A percentile compares a stretch with the other conserved stretches of the same genome.
Evolutionary conservation across 2,888 invertebrate genomes (phyloP).

Genomic region (Watsonalla binaria): DNA sequence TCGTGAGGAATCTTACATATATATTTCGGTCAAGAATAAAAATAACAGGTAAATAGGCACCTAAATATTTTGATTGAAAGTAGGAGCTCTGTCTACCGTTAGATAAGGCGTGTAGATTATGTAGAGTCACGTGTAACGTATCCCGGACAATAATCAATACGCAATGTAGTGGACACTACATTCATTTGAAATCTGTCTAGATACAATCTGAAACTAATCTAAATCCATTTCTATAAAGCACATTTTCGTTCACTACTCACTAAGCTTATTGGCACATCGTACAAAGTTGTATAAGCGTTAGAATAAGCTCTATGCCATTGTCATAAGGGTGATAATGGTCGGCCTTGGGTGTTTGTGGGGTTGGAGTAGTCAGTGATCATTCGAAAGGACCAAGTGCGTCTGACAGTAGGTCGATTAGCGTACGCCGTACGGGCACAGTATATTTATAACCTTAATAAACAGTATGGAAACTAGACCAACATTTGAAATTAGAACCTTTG

Average conservation of each 20-base stretch:
- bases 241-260: conserved; percentile 6
- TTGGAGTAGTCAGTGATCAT: conserved; percentile 39
- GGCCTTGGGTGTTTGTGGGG: neutral
- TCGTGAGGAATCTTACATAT: no score
- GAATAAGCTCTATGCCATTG: conserved; percentile 1
- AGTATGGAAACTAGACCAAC: no score
- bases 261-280: conserved; percentile 5
- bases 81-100: no score
- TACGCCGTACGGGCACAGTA: conserved; percentile 41
- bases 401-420: conserved; percentile 68
- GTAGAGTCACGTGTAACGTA: conserved; percentile 1
- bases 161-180: conserved; percentile 4
- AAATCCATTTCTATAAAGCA: conserved; percentile 8
- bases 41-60: no score
- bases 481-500: no score
- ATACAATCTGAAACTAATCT: conserved; percentile 12
- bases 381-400: conserved; percentile 60
- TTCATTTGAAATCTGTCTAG: conserved; percentile 14
- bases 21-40: no score
- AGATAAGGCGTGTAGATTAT: neutral
- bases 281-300: conserved; percentile 8
- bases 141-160: conserved; percentile 8
- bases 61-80: no score
- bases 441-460: no score
- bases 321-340: conserved; percentile 5